These are phyloP conservation scores for Xestia c-nigrum DNA, from an alignment of 2,888 invertebrate species.

Conservation along the genomic window DNA sequence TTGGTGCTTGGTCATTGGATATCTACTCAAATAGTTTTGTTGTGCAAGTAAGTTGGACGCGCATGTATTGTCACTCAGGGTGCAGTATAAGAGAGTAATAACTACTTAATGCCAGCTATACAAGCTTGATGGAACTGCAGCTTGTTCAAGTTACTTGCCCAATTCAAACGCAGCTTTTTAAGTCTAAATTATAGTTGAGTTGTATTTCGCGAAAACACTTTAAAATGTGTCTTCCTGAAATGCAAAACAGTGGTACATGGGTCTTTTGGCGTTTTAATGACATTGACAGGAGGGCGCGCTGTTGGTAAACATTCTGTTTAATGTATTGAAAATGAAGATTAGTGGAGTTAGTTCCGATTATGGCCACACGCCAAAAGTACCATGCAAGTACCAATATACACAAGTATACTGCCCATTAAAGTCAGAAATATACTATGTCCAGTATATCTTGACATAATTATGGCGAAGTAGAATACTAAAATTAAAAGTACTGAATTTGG, in stretches of 20 bases:
- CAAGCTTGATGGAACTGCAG: neutral
- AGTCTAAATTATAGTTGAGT: neutral
- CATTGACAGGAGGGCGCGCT: neutral
- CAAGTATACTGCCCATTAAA: slow-evolving; percentile 49
- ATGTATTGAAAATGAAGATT: neutral
- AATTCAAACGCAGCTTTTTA: slow-evolving; percentile 10
- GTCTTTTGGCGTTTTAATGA: slow-evolving; percentile 1
- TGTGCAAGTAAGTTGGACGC: slow-evolving; percentile 5
- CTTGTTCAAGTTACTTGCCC: slow-evolving; percentile 8
- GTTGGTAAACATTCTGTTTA: too few species aligned
- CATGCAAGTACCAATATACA: slow-evolving; percentile 32
- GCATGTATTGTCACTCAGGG: neutral
- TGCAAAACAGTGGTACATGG: slow-evolving; percentile 9
- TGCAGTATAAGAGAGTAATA: neutral
- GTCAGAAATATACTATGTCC: slow-evolving; percentile 53
- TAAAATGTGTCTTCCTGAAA: slow-evolving; percentile 25
- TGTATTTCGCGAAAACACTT: slow-evolving; percentile 30
- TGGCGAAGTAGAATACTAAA: slow-evolving; percentile 49
- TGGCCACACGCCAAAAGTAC: neutral
- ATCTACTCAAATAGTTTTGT: neutral
- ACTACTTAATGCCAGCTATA: neutral
- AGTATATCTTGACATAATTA: slow-evolving; percentile 55
- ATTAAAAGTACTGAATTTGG: slow-evolving; percentile 50
- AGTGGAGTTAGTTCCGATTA: neutral
- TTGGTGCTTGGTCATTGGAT: slow-evolving; percentile 17